These are phyloP conservation scores for Climacteris rufus DNA, from an alignment of 2,113 vertebrate genomes.

Conservation along the genomic window DNA sequence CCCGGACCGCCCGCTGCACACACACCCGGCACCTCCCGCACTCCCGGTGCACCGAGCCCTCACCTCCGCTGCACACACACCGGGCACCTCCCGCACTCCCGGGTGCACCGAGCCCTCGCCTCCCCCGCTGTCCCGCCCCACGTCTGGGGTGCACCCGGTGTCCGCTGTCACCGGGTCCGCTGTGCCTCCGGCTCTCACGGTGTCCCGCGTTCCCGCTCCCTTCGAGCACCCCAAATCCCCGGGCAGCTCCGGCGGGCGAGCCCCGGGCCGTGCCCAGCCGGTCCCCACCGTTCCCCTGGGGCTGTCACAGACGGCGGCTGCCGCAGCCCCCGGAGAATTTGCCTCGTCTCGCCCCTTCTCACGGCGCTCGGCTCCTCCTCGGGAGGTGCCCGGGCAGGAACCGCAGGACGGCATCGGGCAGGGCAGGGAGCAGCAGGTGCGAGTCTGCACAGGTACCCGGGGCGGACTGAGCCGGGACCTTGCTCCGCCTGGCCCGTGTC, in stretches of 20 bases:
- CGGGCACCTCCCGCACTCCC: background rate
- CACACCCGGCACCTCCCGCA: background rate
- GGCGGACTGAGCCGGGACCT: background rate
- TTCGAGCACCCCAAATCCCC: background rate
- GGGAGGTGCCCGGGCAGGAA: background rate
- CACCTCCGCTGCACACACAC: background rate
- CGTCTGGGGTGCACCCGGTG: accelerated
- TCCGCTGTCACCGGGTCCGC: accelerated
- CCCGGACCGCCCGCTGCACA: background rate
- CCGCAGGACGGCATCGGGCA: background rate
- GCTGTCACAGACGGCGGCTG: background rate
- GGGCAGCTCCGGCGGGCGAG: accelerated
- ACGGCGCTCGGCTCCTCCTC: accelerated
- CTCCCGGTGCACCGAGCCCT: background rate
- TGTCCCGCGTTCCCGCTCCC: background rate
- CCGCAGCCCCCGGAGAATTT: background rate
- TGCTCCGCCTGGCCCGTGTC: background rate
- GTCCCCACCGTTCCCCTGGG: background rate
- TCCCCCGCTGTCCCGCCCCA: accelerated
- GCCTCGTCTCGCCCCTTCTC: background rate
- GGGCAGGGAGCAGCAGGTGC: background rate
- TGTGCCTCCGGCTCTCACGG: background rate
- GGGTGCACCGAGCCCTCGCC: background rate
- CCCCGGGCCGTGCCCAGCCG: background rate
- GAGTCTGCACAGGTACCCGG: background rate